These are phyloP conservation scores for Octodonta nipae DNA, from an alignment of 2,888 invertebrate species.

Conservation along the genomic window DNA sequence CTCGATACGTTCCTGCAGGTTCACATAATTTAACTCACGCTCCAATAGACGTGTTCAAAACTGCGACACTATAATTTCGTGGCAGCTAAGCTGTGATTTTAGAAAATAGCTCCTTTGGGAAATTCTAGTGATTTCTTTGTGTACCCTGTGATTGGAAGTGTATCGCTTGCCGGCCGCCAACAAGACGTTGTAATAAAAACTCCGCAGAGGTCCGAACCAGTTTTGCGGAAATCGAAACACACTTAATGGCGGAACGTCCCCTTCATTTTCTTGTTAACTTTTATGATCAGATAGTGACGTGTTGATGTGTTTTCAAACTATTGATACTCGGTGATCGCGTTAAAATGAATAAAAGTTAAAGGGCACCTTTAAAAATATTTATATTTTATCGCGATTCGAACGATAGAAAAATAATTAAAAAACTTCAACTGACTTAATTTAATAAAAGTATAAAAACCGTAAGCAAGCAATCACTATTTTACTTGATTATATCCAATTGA, in stretches of 20 bases:
- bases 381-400: too few relatives aligned
- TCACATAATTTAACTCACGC: too few relatives aligned
- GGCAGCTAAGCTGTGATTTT: slow-evolving; percentile 36
- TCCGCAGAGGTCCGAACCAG: slow-evolving; percentile 22
- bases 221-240: slow-evolving; percentile 14
- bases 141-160: slow-evolving; percentile 38
- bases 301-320: too few relatives aligned
- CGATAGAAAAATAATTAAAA: too few relatives aligned
- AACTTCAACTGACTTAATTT: too few relatives aligned
- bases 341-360: too few relatives aligned
- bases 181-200: slow-evolving; percentile 36
- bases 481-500: too few relatives aligned
- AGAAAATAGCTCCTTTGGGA: slow-evolving; percentile 34
- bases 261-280: slow-evolving; percentile 6
- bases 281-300: slow-evolving; percentile 1
- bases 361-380: too few relatives aligned
- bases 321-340: too few relatives aligned
- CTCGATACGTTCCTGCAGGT: too few relatives aligned
- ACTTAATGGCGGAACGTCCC: slow-evolving; percentile 6
- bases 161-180: slow-evolving; percentile 36
- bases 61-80: slow-evolving; percentile 35
- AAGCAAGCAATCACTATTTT: too few relatives aligned
- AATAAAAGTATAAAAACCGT: too few relatives aligned
- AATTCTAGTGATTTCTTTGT: slow-evolving; percentile 32
- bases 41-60: slow-evolving; percentile 10